A percentile compares a stretch with the other conserved stretches of the same genome.
phyloP scores from a whole-genome alignment of 2,888 invertebrate species.

The Agrochola lychnidis region DNA sequence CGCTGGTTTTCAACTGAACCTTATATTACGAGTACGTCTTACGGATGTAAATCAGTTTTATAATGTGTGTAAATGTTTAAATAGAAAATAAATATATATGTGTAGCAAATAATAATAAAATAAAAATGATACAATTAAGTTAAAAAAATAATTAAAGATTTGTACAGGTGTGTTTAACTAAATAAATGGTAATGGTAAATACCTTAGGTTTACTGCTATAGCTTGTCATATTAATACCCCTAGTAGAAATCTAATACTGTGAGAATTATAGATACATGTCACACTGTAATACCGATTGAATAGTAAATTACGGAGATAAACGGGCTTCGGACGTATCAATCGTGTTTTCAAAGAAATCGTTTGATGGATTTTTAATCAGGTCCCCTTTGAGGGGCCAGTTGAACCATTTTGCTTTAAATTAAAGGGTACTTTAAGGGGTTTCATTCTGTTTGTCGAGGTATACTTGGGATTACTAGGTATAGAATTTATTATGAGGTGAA shows the following conservation, averaged over 20 bases:
- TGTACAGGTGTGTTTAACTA: no score
- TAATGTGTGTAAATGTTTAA: no score
- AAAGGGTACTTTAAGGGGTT: constrained; percentile 34
- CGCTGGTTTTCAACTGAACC: no score
- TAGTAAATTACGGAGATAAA: constrained; percentile 63
- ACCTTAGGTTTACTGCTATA: not conserved
- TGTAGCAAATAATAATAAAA: no score
- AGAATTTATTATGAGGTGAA: constrained; percentile 24
- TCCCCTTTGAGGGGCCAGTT: constrained; percentile 48
- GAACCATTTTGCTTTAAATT: constrained; percentile 50
- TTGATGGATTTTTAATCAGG: constrained; percentile 64
- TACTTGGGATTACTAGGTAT: constrained; percentile 41
- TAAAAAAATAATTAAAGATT: no score
- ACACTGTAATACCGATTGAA: constrained; percentile 56
- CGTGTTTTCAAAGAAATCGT: constrained; percentile 53
- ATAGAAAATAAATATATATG: no score
- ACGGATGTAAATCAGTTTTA: no score
- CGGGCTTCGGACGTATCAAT: constrained; percentile 50
- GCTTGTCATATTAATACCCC: constrained; percentile 38
- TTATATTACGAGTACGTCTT: no score
- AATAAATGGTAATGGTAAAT: no score
- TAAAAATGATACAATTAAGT: no score
- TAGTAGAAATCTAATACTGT: constrained; percentile 29
- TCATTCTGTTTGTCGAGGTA: constrained; percentile 48
- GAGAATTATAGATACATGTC: constrained; percentile 57